Conservation (phyloP, 2,113 vertebrate genomes). For the Axis porcinus region DNA sequence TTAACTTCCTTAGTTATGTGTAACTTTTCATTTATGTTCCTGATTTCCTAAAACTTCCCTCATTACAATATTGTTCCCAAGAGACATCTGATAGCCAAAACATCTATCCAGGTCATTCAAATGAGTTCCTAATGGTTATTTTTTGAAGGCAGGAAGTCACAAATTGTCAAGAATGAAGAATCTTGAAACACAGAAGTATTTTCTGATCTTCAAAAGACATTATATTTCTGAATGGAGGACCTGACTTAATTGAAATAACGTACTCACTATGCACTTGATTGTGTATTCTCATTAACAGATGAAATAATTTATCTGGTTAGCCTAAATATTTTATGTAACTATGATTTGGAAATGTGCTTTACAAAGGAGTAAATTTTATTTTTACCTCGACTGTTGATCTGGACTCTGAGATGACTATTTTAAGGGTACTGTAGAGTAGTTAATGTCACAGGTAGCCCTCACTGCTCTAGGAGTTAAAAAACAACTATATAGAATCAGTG, state of each 20-base stretch:
- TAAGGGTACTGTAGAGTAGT: not conserved
- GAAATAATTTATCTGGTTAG: not conserved
- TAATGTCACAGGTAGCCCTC: not conserved
- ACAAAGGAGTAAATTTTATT: not conserved
- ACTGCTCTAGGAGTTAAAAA: not conserved
- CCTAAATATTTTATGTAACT: not conserved
- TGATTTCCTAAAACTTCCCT: not conserved
- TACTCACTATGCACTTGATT: not conserved
- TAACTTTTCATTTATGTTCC: constrained; percentile 10
- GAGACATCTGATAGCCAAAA: not conserved
- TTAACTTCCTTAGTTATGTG: not conserved
- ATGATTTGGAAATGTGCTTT: not conserved
- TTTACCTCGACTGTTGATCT: not conserved
- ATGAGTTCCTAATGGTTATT: not conserved
- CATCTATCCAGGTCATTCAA: not conserved
- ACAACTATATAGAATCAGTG: not conserved
- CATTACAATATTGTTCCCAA: not conserved
- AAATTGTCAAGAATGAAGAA: constrained; percentile 31
- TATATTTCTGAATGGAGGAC: constrained; percentile 1
- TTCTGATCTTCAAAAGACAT: not conserved
- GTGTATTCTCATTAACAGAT: not conserved
- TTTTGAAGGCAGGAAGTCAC: constrained; percentile 21
- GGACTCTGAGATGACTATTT: constrained; percentile 11
- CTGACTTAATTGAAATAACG: constrained; percentile 7
- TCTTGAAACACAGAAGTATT: not conserved